A percentile compares a stretch with the other conserved stretches of the same genome.
phyloP scores from a whole-genome alignment of 1,140 invertebrate species.

The Ceratina calcarata region DNA sequence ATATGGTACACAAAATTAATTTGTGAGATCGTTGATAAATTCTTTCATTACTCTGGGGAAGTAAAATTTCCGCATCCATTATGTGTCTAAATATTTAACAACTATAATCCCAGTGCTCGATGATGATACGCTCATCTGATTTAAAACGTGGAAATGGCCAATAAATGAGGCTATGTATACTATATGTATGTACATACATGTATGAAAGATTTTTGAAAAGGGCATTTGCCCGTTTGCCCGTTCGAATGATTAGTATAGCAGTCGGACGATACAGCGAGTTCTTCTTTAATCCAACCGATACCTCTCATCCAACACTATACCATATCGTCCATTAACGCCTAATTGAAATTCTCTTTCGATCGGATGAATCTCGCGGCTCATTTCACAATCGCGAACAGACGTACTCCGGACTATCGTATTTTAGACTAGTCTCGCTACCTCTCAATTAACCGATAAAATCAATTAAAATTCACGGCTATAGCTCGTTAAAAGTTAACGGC shows the following conservation, averaged over 20 bases:
- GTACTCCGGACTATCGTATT: conserved; percentile 43
- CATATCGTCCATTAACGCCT: conserved; percentile 64
- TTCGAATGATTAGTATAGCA: conserved; percentile 38
- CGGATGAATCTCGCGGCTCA: conserved; percentile 20
- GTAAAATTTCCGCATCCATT: too few relatives aligned
- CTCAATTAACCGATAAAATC: conserved; percentile 57
- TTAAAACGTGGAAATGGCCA: too few relatives aligned
- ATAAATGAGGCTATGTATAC: background rate
- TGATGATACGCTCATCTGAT: too few relatives aligned
- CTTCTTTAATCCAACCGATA: conserved; percentile 59
- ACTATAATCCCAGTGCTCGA: too few relatives aligned
- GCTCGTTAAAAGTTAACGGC: conserved; percentile 63
- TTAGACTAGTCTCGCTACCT: conserved; percentile 9
- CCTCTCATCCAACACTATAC: too few relatives aligned
- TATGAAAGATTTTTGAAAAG: conserved; percentile 31
- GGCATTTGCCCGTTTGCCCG: background rate
- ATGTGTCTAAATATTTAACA: too few relatives aligned
- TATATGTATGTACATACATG: background rate
- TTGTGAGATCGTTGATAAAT: background rate
- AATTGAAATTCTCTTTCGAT: conserved; percentile 65
- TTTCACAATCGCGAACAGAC: conserved; percentile 47
- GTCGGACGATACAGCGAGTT: conserved; percentile 35
- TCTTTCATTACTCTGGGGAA: too few relatives aligned
- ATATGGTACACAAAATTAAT: too few relatives aligned
- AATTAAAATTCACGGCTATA: conserved; percentile 64